phyloP scores from a whole-genome alignment of 2,797 vertebrate species.

The Meriones psammophilus region DNA sequence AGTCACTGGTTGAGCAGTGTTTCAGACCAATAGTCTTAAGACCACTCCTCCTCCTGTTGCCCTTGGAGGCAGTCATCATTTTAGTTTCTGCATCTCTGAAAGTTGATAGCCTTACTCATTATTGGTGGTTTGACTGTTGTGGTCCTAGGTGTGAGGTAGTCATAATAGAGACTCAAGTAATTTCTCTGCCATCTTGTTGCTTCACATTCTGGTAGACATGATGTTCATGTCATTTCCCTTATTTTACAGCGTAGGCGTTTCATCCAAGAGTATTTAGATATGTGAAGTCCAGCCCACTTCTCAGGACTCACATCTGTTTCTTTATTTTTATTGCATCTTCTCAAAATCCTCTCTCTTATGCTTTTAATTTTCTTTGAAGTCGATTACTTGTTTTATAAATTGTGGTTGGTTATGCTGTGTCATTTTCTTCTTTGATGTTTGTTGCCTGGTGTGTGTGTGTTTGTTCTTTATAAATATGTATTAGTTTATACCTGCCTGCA shows the following conservation, averaged over 20 bases:
- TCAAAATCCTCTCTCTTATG: neutral
- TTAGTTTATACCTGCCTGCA: neutral
- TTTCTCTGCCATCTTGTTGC: neutral
- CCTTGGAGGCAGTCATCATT: neutral
- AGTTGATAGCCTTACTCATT: too few species aligned
- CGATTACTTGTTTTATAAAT: conserved; percentile 32
- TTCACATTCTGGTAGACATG: neutral
- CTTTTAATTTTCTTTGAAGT: neutral
- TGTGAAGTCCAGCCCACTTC: neutral
- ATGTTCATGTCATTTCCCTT: neutral
- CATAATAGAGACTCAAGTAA: neutral
- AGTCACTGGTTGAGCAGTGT: neutral
- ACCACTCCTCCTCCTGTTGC: neutral
- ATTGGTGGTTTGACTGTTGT: neutral
- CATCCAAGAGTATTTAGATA: neutral
- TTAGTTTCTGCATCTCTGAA: too few species aligned
- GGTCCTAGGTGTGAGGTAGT: neutral
- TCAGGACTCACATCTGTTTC: neutral
- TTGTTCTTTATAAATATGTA: neutral
- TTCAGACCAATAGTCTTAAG: neutral
- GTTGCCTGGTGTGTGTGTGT: conserved; percentile 10
- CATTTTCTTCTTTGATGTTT: neutral
- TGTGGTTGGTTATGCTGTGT: conserved; percentile 14
- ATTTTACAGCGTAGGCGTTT: neutral
- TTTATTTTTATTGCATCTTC: neutral